A percentile compares a stretch with the other conserved stretches of the same genome.
These are phyloP conservation scores for Eupithecia vulgata DNA, from an alignment of 2,888 invertebrate genomes.

Conservation along the genomic window DNA sequence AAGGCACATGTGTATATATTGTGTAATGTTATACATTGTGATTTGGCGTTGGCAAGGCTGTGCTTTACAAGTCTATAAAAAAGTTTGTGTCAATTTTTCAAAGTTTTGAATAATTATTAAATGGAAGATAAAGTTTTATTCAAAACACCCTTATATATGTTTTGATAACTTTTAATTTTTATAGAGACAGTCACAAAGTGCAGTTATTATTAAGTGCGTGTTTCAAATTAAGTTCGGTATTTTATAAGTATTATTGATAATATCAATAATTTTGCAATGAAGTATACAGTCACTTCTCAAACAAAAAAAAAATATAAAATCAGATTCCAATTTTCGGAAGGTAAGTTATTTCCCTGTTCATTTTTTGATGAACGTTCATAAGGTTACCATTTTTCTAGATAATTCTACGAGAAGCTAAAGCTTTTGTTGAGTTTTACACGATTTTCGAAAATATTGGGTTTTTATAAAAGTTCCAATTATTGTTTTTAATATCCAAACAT, in stretches of 20 bases:
- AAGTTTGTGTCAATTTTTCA: constrained; percentile 5
- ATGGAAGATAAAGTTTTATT: constrained; percentile 1
- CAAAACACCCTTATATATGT: background rate
- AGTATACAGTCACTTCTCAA: background rate
- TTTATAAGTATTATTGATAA: background rate
- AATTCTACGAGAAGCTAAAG: constrained; percentile 44
- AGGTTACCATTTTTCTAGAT: constrained; percentile 21
- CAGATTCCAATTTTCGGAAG: background rate
- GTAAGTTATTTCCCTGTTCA: constrained; percentile 1
- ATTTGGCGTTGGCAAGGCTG: constrained; percentile 72
- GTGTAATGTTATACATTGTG: no score
- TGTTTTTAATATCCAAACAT: background rate
- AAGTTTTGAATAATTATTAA: background rate
- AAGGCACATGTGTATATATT: constrained; percentile 74
- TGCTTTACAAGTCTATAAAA: constrained; percentile 48
- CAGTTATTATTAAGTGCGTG: constrained; percentile 18
- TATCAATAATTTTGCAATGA: background rate
- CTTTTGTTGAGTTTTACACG: constrained; percentile 15
- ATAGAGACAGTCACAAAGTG: constrained; percentile 26
- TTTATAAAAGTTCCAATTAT: background rate
- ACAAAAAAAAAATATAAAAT: background rate
- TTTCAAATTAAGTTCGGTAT: constrained; percentile 1
- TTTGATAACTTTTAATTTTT: constrained; percentile 5
- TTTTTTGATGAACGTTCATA: constrained; percentile 2
- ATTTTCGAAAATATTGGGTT: background rate